These are phyloP conservation scores for Lasioglossum marginatum DNA, from an alignment of 2,888 invertebrate genomes.

Conservation along the genomic window DNA sequence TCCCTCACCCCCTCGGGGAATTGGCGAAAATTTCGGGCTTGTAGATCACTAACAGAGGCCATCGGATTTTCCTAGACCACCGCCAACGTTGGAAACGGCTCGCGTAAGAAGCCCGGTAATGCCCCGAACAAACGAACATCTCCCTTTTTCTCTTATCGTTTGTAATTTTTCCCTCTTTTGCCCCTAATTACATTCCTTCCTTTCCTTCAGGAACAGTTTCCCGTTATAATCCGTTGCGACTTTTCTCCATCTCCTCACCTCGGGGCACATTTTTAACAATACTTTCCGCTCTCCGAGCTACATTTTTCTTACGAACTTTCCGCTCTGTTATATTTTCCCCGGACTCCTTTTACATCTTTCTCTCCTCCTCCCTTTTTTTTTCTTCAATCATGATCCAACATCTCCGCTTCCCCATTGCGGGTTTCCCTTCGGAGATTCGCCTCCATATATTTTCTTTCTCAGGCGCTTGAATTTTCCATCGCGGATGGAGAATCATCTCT, in stretches of 20 bases:
- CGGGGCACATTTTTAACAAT: conserved; percentile 28
- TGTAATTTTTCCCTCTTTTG: not conserved
- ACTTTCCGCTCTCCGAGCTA: conserved; percentile 15
- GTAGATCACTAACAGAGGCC: conserved; percentile 58
- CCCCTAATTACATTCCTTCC: not conserved
- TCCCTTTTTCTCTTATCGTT: conserved; percentile 21
- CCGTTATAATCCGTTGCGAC: conserved; percentile 10
- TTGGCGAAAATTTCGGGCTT: conserved; percentile 48
- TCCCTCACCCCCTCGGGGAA: conserved; percentile 50
- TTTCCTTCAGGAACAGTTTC: not conserved
- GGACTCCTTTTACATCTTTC: conserved; percentile 8
- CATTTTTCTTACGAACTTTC: conserved; percentile 21
- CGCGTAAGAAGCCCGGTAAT: not conserved
- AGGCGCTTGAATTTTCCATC: not conserved
- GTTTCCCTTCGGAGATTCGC: not conserved
- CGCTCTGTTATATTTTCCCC: conserved; percentile 15
- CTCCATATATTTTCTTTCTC: not conserved
- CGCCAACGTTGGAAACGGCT: not conserved
- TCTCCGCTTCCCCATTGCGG: not conserved
- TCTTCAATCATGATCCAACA: conserved; percentile 13
- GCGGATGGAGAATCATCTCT: not conserved
- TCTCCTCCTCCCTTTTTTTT: not conserved
- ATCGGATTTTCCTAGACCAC: conserved; percentile 33
- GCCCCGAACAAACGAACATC: not conserved
- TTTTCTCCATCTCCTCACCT: conserved; percentile 9